Evolutionary conservation across 2,888 invertebrate genomes (phyloP).

Genomic region (Lordiphosa fenestrarum): DNA sequence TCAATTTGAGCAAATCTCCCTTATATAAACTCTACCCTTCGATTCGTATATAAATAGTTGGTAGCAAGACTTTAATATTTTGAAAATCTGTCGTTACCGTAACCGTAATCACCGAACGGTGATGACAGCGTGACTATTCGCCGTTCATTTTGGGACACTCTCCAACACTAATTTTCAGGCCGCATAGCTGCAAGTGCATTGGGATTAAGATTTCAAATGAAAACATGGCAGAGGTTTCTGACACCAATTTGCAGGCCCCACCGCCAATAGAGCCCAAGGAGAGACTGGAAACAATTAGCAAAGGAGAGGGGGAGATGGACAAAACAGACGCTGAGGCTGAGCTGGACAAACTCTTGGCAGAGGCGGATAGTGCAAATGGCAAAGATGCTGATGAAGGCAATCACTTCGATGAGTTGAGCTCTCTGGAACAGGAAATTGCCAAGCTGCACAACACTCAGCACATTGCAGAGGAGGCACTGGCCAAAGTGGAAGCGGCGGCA

Average conservation of each 20-base stretch:
- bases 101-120: no score
- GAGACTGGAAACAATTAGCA: slow-evolving; percentile 28
- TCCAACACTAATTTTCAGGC: neutral
- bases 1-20: no score
- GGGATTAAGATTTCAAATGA: no score
- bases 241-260: slow-evolving; percentile 17
- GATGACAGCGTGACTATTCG: no score
- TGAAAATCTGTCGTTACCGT: no score
- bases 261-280: slow-evolving; percentile 2
- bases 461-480: slow-evolving; percentile 9
- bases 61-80: no score
- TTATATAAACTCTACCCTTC: no score
- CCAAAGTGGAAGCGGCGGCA: slow-evolving; percentile 8
- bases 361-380: slow-evolving; percentile 11
- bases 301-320: slow-evolving; percentile 11
- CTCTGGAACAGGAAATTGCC: slow-evolving; percentile 77
- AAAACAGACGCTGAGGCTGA: slow-evolving; percentile 38
- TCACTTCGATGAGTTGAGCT: slow-evolving; percentile 71
- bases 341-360: slow-evolving; percentile 32
- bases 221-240: slow-evolving; percentile 38
- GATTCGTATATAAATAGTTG: no score
- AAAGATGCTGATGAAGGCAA: slow-evolving; percentile 2
- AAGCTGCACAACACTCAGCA: slow-evolving; percentile 69
- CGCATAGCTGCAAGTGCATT: slow-evolving; percentile 46
- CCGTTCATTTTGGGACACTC: no score